Percentiles rank a stretch among this genome's conserved stretches.
Evolutionary conservation across 2,888 invertebrate genomes (phyloP).

Genomic region (Erpobdella octoculata): DNA sequence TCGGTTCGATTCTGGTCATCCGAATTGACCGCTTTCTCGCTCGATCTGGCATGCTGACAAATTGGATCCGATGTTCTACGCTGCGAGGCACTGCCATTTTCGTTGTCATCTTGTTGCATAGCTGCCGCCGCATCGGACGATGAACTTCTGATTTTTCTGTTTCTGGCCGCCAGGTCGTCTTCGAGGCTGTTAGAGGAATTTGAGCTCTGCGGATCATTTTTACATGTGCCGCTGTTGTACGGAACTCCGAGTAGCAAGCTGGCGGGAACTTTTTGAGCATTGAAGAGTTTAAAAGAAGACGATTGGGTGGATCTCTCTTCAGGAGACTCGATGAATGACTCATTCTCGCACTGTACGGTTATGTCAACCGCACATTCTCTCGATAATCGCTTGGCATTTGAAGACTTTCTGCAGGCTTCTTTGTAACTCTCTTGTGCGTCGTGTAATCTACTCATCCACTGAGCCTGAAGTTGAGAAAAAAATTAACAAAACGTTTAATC

Average conservation of each 20-base stretch:
- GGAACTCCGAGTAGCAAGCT: neutral
- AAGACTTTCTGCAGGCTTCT: slow-evolving; percentile 18
- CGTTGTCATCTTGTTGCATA: neutral
- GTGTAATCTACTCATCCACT: slow-evolving; percentile 55
- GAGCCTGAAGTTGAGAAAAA: too few species aligned
- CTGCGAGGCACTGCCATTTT: neutral
- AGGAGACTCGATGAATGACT: slow-evolving; percentile 24
- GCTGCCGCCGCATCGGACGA: slow-evolving; percentile 32
- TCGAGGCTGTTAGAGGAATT: neutral
- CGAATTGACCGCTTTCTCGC: slow-evolving; percentile 5
- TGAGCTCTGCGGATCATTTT: neutral
- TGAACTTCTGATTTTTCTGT: slow-evolving; percentile 29
- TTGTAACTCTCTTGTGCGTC: slow-evolving; percentile 56
- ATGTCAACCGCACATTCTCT: slow-evolving; percentile 48
- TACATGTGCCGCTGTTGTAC: neutral
- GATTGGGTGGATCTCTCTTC: neutral
- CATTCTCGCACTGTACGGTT: slow-evolving; percentile 27
- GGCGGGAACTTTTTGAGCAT: neutral
- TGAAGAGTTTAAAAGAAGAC: neutral
- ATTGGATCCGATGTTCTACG: slow-evolving; percentile 22
- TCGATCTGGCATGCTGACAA: neutral
- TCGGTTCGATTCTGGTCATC: neutral
- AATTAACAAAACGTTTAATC: too few species aligned
- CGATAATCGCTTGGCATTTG: slow-evolving; percentile 19
- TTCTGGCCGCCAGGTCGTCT: neutral